Evolutionary conservation across 92 coral and sea anemone genomes (phyloP), one percentile per base, ranked within the genome.

Genomic region (Isaurus tuberculatus): DNA sequence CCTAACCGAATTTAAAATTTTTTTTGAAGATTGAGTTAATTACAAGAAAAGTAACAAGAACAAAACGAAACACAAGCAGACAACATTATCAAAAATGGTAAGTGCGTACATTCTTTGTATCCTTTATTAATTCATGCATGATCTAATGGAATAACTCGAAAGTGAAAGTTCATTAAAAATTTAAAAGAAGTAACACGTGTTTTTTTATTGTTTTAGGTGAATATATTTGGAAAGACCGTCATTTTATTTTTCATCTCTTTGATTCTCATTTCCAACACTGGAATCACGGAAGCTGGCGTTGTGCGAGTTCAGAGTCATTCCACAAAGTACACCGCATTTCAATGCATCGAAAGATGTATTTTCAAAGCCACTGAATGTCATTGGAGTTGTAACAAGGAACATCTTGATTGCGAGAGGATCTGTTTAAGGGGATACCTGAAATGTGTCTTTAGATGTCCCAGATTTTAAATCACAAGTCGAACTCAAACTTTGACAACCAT

Each of bases 201-300:
- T 55, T 55, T 17, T 55, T 55, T 1, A 55, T 55, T 55, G 63
- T 28, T 65, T 65, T 58, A 72, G 78, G 29, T 43, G 37, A 43
- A 72, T 27, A 33, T 72, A 10, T 8, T 32, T 25, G 57, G 57
- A 72, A 72, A 15, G n/a, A 42, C 48, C 23, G 26, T 72, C 27
- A 30, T 72, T 0, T 11, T 72, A 8, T 4, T 72, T 55, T 72
- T 57, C 25, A 22, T 72, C 37, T 53, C 78, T 72, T 72, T 44
- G 58, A 58, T 72, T 44, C 25, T 44, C 15, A 9, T 72, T 17
- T 72, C 7, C 60, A 27, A 43, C 22, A 26, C 27, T 25, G 78
- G 48, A 53, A 55, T 72, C 60, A 43, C 78, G 13, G 78, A 72
- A 30, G 78, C 78, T 10, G 57, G 78, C 16, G 37, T 72, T 4